Evolutionary conservation across 1,140 invertebrate species (phyloP), one percentile per base, ranked within the genome.

Genomic region (Drosophila kohkoa): DNA sequence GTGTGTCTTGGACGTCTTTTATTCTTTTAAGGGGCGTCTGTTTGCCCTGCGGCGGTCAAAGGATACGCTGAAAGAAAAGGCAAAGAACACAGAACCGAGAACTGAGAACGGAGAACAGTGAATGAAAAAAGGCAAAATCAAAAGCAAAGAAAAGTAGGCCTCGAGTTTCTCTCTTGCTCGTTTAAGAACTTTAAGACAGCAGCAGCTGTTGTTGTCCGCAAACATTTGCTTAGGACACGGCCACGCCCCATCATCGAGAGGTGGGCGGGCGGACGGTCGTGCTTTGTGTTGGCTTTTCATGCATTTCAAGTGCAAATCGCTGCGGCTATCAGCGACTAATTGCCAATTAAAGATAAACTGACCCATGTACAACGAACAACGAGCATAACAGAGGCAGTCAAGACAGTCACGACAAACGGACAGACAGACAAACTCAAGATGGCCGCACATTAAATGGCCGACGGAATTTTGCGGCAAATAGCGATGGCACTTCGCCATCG

Each of bases 291-390:
- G 69, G 74, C 79, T 76, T 87, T 86, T 78, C 82, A 74, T 78
- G 75, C 77, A 85, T 85, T 78, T 85, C 82, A 69, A 73, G 78
- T 80, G 82, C 75, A 87, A 82, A 88, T 87, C 80, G 78, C 79
- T 77, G 72, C 82, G 82, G 79, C 71, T 87, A 87, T 87, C 83
- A 88, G 82, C 65, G 76, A 51, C 82, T 87, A 87, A 87, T 87
- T 87, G 82, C 46, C 82, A 87, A 88, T 87, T 87, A 88, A 88
- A 87, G 79, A 79, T 74, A 74, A 86, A 82, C 82, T 78, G 70
- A 62, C 51, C 77, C 65, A 35, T 54, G 41, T 68, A 57, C 58
- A 52, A 25, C 20, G 20, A 4, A 4, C 20, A 25, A 25, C 15
- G 35, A 41, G 54, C 54, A 62, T 35, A 57, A 64, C 62, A 15